These are phyloP conservation scores for Hyposmocoma kahamanoa DNA, from an alignment of 1,140 invertebrate genomes.

Conservation along the genomic window DNA sequence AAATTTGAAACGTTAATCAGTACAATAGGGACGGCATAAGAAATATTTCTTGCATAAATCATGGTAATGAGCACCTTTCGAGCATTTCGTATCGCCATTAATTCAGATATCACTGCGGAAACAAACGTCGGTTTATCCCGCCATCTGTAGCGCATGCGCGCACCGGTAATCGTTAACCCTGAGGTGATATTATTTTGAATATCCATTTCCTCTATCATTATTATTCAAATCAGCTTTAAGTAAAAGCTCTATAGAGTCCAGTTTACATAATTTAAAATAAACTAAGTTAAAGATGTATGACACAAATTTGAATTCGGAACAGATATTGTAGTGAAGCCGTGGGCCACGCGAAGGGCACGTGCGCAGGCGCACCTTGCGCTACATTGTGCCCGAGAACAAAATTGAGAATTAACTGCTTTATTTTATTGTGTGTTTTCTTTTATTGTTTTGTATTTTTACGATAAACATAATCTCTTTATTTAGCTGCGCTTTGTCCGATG, in stretches of 20 bases:
- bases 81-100: slow-evolving; percentile 66
- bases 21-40: slow-evolving; percentile 47
- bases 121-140: slow-evolving; percentile 68
- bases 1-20: slow-evolving; percentile 31
- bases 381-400: slow-evolving; percentile 36
- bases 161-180: slow-evolving; percentile 71
- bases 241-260: slow-evolving; percentile 44
- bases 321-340: slow-evolving; percentile 49
- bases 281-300: slow-evolving; percentile 64
- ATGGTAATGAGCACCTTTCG: slow-evolving; percentile 71
- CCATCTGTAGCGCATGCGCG: slow-evolving; percentile 66
- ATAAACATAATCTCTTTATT: not conserved
- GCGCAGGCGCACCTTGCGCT: slow-evolving; percentile 64
- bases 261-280: slow-evolving; percentile 43
- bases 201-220: slow-evolving; percentile 63
- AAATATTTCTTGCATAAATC: slow-evolving; percentile 70
- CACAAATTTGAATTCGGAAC: slow-evolving; percentile 63
- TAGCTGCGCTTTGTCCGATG: too few relatives aligned
- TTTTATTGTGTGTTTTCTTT: slow-evolving; percentile 26
- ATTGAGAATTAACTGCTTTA: slow-evolving; percentile 45
- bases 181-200: slow-evolving; percentile 73
- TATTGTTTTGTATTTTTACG: not conserved
- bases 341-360: slow-evolving; percentile 61
- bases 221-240: slow-evolving; percentile 59
- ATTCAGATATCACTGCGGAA: slow-evolving; percentile 73